Evolutionary conservation across 2,113 vertebrate genomes (phyloP), one percentile per base, ranked within the genome.

Genomic region (Nicator chloris): DNA sequence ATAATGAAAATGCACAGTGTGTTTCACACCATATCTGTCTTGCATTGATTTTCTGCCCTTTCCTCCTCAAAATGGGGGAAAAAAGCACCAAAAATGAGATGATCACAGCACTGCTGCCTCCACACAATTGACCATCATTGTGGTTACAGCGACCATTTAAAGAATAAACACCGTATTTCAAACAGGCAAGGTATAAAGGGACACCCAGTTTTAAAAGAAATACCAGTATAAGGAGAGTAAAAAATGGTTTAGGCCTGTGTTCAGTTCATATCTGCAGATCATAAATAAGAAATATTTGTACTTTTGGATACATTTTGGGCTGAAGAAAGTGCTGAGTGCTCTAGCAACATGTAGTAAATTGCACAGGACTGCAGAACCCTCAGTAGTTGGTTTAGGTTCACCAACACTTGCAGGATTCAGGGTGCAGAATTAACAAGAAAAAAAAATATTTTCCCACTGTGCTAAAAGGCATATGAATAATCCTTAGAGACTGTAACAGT

Each of bases 11-110:
- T 85, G 50, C 57, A 73, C 85, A 54, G 39, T 60, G 81, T 19
- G 24, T 47, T 93, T 49, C 3, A 15, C 2, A 3, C 10, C 0
- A 0, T 50, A 87, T 92, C 77, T 93, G 28, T 91, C 85, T 73
- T 72, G 12, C 79, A 82, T 92, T 81, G 91, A 93, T 96, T 97
- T 97, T 88, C 56, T 97, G 45, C 79, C 61, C 39, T 88, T 93
- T 65, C 20, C 20, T 18, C 15, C 44, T 4, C 4, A 82, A 94
- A 82, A 65, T 9, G 66, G 50, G 49, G 6, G 39, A 42, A 86
- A 85, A 63, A 88, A 73, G 0, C 44, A 72, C 31, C 51, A 47
- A 86, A 51, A 68, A 68, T 95, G 61, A 50, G 78, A 35, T 31
- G 15, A 33, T 42, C 15, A 85, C 13, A 88, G 66, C 56, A 69